Evolutionary conservation across 1,140 invertebrate species (phyloP).

Genomic region (Tribolium castaneum): DNA sequence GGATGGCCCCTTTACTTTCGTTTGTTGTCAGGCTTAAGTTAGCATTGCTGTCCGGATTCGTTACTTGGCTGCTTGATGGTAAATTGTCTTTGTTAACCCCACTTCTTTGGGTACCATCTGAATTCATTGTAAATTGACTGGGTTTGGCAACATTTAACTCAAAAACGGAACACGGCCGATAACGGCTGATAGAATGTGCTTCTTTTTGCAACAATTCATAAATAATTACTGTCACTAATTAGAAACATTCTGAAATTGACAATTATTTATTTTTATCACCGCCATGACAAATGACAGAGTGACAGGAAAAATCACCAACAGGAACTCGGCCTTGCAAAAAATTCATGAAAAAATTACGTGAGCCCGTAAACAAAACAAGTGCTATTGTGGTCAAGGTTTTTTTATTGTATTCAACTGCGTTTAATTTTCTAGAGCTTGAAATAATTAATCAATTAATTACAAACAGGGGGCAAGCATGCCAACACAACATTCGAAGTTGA

Average conservation of each 20-base stretch:
- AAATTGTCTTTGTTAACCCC: conserved; percentile 30
- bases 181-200: background rate
- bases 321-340: background rate
- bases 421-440: background rate
- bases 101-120: conserved; percentile 6
- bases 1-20: conserved; percentile 52
- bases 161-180: background rate
- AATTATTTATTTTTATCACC: conserved; percentile 5
- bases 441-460: too few species aligned
- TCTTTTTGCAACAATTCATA: background rate
- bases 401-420: background rate
- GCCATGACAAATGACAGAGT: background rate
- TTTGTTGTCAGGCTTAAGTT: conserved; percentile 34
- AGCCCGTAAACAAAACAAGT: background rate
- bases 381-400: background rate
- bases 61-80: conserved; percentile 37
- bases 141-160: background rate
- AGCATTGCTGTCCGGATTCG: conserved; percentile 44
- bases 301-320: conserved; percentile 1
- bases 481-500: background rate
- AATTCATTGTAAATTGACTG: conserved; percentile 12
- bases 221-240: background rate
- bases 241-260: conserved; percentile 9
- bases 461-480: background rate
- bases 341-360: background rate